Evolutionary conservation across 30 jellyfish, hydroid and myxozoan genomes (phyloP).

Genomic region (Morbakka virulenta): DNA sequence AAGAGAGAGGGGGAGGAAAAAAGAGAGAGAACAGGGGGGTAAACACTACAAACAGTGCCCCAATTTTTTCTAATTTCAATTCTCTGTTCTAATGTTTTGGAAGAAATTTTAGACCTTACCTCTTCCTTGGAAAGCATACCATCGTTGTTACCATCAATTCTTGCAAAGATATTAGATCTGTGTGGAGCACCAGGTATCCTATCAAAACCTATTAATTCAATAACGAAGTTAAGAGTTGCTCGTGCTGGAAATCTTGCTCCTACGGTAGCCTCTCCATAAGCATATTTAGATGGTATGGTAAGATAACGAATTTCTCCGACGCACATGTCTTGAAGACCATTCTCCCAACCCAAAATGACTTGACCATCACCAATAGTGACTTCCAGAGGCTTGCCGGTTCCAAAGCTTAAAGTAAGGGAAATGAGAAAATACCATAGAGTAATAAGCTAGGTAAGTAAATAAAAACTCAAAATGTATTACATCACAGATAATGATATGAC

Average conservation of each 20-base stretch:
- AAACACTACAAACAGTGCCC: too few species aligned
- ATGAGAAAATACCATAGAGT: too few species aligned
- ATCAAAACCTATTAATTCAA: slow-evolving; percentile 62
- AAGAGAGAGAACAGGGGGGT: too few species aligned
- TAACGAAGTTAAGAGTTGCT: slow-evolving; percentile 59
- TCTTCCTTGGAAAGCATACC: slow-evolving; percentile 86
- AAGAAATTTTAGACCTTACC: too few species aligned
- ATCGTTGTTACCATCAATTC: slow-evolving; percentile 72
- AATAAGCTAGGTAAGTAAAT: too few species aligned
- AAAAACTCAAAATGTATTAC: too few species aligned
- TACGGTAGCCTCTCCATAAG: slow-evolving; percentile 74
- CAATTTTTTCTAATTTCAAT: too few species aligned
- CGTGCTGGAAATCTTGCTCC: slow-evolving; percentile 91
- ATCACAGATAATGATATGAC: too few species aligned
- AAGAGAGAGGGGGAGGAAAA: too few species aligned
- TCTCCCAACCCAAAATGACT: slow-evolving; percentile 87
- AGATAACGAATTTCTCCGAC: slow-evolving; percentile 85
- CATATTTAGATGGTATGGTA: slow-evolving; percentile 86
- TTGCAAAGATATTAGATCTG: slow-evolving; percentile 55
- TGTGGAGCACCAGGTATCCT: slow-evolving; percentile 61
- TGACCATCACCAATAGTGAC: slow-evolving; percentile 84
- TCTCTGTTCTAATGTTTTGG: too few species aligned
- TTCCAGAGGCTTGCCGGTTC: slow-evolving; percentile 50
- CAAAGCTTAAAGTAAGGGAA: neutral
- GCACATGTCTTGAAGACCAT: slow-evolving; percentile 94